Percentiles rank a stretch among this genome's conserved stretches.
phyloP scores from a whole-genome alignment of 2,888 invertebrate species.

The Nephrotoma guestfalica region DNA sequence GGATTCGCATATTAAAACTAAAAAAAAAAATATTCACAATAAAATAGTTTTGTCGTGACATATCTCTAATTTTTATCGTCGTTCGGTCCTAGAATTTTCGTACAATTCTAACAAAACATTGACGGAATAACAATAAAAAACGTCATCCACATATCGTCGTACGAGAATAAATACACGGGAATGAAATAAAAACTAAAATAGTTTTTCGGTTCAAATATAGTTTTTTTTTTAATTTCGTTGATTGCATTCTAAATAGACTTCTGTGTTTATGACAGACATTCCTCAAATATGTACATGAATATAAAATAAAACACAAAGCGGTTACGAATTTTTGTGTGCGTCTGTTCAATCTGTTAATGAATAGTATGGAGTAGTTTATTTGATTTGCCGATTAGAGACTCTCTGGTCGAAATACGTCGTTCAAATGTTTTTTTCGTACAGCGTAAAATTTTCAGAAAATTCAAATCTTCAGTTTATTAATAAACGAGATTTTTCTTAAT shows the following conservation, averaged over 20 bases:
- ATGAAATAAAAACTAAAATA: neutral
- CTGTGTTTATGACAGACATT: neutral
- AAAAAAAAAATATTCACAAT: neutral
- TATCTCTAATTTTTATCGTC: neutral
- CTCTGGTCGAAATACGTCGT: too few relatives aligned
- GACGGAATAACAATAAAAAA: neutral
- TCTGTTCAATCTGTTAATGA: neutral
- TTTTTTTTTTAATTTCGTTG: neutral
- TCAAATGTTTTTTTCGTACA: too few relatives aligned
- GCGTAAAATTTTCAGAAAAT: too few relatives aligned
- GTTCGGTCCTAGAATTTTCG: neutral
- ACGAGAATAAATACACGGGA: neutral
- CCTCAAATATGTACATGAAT: neutral
- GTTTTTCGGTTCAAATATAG: neutral
- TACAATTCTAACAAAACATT: neutral
- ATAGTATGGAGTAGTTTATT: neutral
- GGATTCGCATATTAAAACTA: neutral
- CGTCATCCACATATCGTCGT: neutral
- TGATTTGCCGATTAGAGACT: too few relatives aligned
- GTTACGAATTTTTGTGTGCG: neutral
- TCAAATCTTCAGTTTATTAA: too few relatives aligned
- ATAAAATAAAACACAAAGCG: neutral
- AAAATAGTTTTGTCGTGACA: neutral
- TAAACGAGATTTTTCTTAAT: too few relatives aligned
- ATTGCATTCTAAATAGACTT: neutral